Evolutionary conservation across 2,797 vertebrate genomes (phyloP), one percentile per base, ranked within the genome.

Genomic region (Enteromius treurensis): DNA sequence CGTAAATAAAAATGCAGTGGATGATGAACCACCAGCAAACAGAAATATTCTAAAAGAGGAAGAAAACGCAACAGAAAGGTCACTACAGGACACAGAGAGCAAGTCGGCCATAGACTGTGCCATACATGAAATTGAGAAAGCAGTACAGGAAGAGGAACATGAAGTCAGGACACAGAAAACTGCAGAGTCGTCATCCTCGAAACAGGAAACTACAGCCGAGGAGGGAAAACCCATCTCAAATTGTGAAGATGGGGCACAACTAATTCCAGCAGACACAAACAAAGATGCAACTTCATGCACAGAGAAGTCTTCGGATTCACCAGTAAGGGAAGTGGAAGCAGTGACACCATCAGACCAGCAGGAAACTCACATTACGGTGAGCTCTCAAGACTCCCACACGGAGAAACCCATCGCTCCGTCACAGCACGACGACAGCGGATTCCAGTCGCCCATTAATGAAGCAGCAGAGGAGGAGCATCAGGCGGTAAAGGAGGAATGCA

Each of bases 11-110:
- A 86, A 88, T 0, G 67, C 32, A 0, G 40, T 34, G 0, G 86
- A 86, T 1, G 86, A 83, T 4, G 19, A 34, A 0, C 81, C 86
- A 73, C 67, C 80, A 51, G 83, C 84, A 4, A 95, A 95, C 0
- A 94, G 95, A 71, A 91, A 91, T 0, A 70, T 88, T 0, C 0
- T 68, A 0, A 91, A 80, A 77, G 91, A 91, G 51, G 89, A 86
- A 10, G 55, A 88, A 26, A 65, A 37, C 32, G 23, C 68, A 68
- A 53, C 10, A 19, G 53, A 60, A 55, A 80, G 75, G 42, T 42
- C 85, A 79, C 29, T 62, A 17, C 77, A 84, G 62, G 86, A 77
- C 64, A 65, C 58, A 0, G 83, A 83, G 58, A 84, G 79, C 74
- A 84, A 81, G 37, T 75, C 75, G 2, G 62, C 77, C 55, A 87